These are phyloP conservation scores for Sander lucioperca DNA, from an alignment of 2,113 vertebrate genomes.

Conservation along the genomic window DNA sequence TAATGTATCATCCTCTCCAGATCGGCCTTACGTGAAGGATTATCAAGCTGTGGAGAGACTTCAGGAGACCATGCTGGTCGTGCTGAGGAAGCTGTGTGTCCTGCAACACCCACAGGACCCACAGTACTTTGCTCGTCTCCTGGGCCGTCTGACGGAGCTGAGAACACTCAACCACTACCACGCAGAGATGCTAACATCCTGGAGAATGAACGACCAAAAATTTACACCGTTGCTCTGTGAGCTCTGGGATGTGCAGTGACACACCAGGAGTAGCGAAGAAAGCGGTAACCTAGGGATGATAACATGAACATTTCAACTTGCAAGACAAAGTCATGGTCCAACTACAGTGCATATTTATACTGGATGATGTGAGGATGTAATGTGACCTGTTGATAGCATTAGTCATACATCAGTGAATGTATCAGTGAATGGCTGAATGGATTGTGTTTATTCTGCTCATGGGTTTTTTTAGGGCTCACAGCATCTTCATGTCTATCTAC, in stretches of 20 bases:
- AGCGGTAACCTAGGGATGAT: not conserved
- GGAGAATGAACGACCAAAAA: constrained; percentile 95
- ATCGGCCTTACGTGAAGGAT: constrained; percentile 94
- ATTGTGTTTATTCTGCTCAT: constrained; percentile 29
- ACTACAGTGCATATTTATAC: constrained; percentile 27
- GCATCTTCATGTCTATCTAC: constrained; percentile 10
- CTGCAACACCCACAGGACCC: constrained; percentile 91
- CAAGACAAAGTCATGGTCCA: constrained; percentile 6
- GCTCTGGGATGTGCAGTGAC: constrained; percentile 98
- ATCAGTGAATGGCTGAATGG: not conserved
- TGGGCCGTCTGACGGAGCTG: constrained; percentile 95
- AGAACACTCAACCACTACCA: constrained; percentile 97
- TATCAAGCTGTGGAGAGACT: constrained; percentile 93
- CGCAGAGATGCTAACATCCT: constrained; percentile 95
- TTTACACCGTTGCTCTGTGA: constrained; percentile 98
- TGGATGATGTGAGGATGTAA: constrained; percentile 7
- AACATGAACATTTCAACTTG: constrained; percentile 38
- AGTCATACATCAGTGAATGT: constrained; percentile 11
- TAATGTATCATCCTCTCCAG: constrained; percentile 71
- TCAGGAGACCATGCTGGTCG: constrained; percentile 92
- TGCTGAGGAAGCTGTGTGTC: constrained; percentile 92
- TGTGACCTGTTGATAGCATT: not conserved
- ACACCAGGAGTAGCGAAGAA: not conserved
- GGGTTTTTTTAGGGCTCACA: constrained; percentile 3
- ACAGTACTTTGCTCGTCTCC: constrained; percentile 95